Conservation (phyloP, 2,113 vertebrate species). For the Lynx canadensis region DNA sequence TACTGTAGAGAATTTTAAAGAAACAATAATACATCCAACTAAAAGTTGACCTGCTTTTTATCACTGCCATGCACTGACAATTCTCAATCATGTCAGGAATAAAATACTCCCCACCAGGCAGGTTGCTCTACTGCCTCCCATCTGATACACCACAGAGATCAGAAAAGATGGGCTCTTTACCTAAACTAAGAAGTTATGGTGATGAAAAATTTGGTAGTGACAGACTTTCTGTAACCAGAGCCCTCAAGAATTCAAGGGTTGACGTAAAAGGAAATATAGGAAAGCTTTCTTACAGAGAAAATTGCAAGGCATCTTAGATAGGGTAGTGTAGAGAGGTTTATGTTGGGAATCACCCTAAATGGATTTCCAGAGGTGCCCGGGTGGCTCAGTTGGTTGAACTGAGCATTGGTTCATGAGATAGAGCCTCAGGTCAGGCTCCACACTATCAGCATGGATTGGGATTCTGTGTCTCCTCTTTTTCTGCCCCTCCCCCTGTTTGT, state of each 20-base stretch:
- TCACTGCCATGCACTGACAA: background rate
- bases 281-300: background rate
- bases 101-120: background rate
- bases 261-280: background rate
- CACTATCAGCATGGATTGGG: too few relatives aligned
- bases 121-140: fast-evolving
- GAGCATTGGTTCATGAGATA: too few relatives aligned
- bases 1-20: background rate
- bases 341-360: background rate
- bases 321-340: background rate
- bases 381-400: too few relatives aligned
- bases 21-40: background rate
- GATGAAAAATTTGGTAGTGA: background rate
- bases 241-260: background rate
- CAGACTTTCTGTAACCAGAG: background rate
- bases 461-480: too few relatives aligned
- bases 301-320: background rate
- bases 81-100: background rate
- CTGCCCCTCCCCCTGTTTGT: too few relatives aligned
- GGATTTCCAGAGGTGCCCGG: too few relatives aligned
- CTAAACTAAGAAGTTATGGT: background rate
- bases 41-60: background rate
- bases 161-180: background rate
- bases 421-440: too few relatives aligned
- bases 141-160: background rate